A percentile compares a stretch with the other conserved stretches of the same genome.
phyloP scores from a whole-genome alignment of 2,888 invertebrate species.

The Drosophila austrosaltans region DNA sequence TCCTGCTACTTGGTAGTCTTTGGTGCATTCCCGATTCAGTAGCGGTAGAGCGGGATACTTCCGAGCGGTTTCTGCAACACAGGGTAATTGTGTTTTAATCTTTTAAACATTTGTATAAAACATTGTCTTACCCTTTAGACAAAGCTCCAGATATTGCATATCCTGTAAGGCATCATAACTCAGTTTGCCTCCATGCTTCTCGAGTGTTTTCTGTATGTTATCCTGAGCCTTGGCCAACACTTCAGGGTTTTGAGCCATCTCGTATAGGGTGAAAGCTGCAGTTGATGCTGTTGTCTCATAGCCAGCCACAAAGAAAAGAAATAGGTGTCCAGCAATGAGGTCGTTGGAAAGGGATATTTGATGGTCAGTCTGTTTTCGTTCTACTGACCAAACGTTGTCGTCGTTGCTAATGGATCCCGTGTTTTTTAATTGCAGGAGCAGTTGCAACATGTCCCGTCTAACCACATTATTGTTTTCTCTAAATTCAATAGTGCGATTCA shows the following conservation, averaged over 20 bases:
- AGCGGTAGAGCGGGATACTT: constrained; percentile 83
- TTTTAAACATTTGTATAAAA: neutral
- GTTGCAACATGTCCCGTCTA: constrained; percentile 83
- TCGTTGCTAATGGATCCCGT: constrained; percentile 72
- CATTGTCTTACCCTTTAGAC: constrained; percentile 79
- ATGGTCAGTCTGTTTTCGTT: constrained; percentile 34
- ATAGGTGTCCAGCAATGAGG: constrained; percentile 81
- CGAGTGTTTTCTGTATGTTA: constrained; percentile 81
- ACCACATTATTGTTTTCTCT: constrained; percentile 81
- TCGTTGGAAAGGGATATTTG: constrained; percentile 78
- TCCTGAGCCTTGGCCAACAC: constrained; percentile 80
- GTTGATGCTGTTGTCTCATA: constrained; percentile 84
- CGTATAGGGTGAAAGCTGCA: constrained; percentile 82
- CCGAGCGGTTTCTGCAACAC: constrained; percentile 80
- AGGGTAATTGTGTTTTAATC: neutral
- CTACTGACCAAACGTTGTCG: constrained; percentile 70
- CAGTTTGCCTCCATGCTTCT: constrained; percentile 79
- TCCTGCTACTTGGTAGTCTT: constrained; percentile 80
- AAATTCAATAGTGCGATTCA: constrained; percentile 82
- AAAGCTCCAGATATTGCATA: constrained; percentile 84
- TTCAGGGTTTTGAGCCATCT: constrained; percentile 82
- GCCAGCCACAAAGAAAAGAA: constrained; percentile 84
- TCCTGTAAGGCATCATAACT: constrained; percentile 83
- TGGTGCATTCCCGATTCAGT: constrained; percentile 82
- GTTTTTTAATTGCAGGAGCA: constrained; percentile 83